These are phyloP conservation scores for Nemoura dubitans DNA, from an alignment of 2,888 invertebrate genomes.

Conservation along the genomic window DNA sequence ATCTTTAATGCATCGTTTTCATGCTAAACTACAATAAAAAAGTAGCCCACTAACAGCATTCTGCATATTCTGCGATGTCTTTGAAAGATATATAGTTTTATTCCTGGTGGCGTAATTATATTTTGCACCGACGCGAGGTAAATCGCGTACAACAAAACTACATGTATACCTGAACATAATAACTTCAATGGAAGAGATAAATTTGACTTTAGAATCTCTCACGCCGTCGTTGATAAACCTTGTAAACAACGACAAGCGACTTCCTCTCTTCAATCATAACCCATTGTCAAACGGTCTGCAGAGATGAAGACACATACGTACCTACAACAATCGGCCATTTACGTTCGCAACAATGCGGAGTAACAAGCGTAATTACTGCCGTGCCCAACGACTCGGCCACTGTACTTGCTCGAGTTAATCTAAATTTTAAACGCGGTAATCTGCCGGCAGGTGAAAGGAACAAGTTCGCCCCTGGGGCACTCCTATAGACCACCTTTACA, in stretches of 20 bases:
- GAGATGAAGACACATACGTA: neutral
- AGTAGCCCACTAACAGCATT: neutral
- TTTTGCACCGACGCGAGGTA: neutral
- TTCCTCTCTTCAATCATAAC: conserved; percentile 2
- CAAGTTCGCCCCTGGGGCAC: neutral
- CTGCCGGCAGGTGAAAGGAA: neutral
- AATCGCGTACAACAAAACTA: neutral
- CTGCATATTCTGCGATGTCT: neutral
- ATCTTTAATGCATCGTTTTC: too few species aligned
- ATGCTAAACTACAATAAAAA: too few species aligned
- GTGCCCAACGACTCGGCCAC: neutral
- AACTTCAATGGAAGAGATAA: neutral
- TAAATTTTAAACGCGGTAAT: conserved; percentile 3
- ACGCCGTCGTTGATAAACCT: neutral
- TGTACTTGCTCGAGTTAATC: neutral
- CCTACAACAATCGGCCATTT: neutral
- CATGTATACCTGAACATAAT: neutral
- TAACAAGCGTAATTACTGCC: neutral
- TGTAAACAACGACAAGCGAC: neutral
- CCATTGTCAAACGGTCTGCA: neutral
- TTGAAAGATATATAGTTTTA: neutral
- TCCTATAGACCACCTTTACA: neutral
- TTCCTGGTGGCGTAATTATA: neutral
- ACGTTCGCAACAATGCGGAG: neutral
- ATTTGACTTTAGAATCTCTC: neutral